Evolutionary conservation across 2,113 vertebrate genomes (phyloP).

Genomic region (Tautogolabrus adspersus): DNA sequence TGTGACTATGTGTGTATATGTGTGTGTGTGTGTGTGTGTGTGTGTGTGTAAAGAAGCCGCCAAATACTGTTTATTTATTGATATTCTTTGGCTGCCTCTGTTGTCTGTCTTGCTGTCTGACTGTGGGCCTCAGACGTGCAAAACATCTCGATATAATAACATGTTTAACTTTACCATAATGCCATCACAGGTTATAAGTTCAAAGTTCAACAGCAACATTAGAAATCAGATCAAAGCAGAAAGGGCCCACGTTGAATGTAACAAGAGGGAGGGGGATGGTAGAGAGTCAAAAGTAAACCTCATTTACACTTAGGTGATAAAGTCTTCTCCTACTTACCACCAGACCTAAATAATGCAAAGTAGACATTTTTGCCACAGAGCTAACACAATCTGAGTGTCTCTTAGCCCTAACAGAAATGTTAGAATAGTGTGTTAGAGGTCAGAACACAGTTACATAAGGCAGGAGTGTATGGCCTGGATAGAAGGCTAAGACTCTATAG

Average conservation of each 20-base stretch:
- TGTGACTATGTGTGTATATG: no score
- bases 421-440: not conserved
- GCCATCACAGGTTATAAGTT: not conserved
- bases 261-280: not conserved
- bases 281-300: not conserved
- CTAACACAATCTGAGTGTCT: not conserved
- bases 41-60: slow-evolving; percentile 1
- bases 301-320: slow-evolving; percentile 7
- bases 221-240: not conserved
- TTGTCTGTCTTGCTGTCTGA: slow-evolving; percentile 4
- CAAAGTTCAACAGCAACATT: not conserved
- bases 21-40: not conserved
- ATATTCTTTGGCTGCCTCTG: slow-evolving; percentile 8
- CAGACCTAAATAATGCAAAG: slow-evolving; percentile 7
- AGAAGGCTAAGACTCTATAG: slow-evolving; percentile 47
- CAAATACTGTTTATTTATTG: slow-evolving; percentile 43
- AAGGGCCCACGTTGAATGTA: not conserved
- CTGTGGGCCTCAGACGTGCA: not conserved
- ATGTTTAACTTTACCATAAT: not conserved
- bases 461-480: not conserved
- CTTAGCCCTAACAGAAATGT: not conserved
- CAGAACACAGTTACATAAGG: slow-evolving; percentile 12
- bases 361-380: not conserved
- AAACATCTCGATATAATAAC: not conserved
- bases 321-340: not conserved